Conservation (phyloP, 2,113 vertebrate genomes). For the Ochotona curzoniae region DNA sequence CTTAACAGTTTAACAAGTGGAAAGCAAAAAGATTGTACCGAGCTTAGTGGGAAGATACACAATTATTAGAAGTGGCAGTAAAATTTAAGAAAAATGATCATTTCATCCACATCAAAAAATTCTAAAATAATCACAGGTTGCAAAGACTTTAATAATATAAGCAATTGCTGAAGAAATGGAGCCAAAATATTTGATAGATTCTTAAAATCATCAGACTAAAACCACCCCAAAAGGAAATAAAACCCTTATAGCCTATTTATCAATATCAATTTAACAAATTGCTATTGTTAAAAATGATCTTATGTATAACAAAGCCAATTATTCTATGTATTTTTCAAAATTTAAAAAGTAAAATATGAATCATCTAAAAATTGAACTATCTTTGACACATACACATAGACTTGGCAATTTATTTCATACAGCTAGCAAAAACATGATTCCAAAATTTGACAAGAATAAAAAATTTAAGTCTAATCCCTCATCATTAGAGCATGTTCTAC, state of each 20-base stretch:
- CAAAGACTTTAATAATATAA: background rate
- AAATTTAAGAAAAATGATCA: too few relatives aligned
- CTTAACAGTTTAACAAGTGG: too few relatives aligned
- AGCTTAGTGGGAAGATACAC: too few relatives aligned
- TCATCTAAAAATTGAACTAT: background rate
- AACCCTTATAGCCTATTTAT: background rate
- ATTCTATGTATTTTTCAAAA: background rate
- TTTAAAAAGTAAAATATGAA: constrained; percentile 1
- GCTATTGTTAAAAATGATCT: background rate
- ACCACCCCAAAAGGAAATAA: background rate
- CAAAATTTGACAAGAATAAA: constrained; percentile 15
- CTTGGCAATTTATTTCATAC: background rate
- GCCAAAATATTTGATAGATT: background rate
- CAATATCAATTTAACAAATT: constrained; percentile 17
- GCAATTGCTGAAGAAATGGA: background rate
- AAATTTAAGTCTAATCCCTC: background rate
- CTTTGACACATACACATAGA: background rate
- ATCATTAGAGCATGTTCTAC: background rate
- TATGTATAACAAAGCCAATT: too few relatives aligned
- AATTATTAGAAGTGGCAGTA: too few relatives aligned
- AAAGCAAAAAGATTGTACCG: too few relatives aligned
- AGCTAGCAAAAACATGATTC: background rate
- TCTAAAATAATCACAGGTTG: background rate
- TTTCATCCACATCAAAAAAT: too few relatives aligned
- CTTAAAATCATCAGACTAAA: background rate